Base-by-base conservation (phyloP, 2,797 vertebrate genomes). In the Tympanoctomys barrerae region DNA sequence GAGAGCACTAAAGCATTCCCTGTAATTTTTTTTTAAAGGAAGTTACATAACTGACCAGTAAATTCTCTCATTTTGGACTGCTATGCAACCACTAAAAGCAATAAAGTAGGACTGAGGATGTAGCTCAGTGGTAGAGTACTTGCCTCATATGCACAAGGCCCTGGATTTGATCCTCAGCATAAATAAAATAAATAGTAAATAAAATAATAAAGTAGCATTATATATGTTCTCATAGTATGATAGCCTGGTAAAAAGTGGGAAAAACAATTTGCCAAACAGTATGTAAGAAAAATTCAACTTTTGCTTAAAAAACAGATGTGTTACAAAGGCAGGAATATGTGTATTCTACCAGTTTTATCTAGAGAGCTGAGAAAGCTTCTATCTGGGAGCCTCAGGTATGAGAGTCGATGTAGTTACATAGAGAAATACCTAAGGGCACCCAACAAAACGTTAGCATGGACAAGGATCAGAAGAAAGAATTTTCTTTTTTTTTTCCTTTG, bases 311-410 rank as follows among this genome's bases (percentile, higher is more conserved):
- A 90, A 42, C 28, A 46, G 99, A 99, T 1, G 99, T 99, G 81
- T 99, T 99, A 0, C 99, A 99, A 19, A 99, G 99, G 98, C 99
- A 99, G 2, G 99, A 99, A 95, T 99, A 99, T 0, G 99, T 99
- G 97, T 99, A 99, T 98, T 99, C 99, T 89, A 99, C 99, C 98
- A 99, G 97, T 98, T 99, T 99, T 95, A 99, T 99, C 99, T 99
- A 98, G 2, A 90, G 5, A 54, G 71, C 0, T 88, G 4, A 62
- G 96, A 93, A 2, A 92, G 1, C n/a, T 80, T 36, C 57, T 46
- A 93, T 33, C n/a, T 82, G 88, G 52, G 36, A 3, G 28, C 42
- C 0, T 0, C 42, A 75, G 42, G 42, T 10, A 5, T 46, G 31
- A 73, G 18, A 13, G 19, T 71, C 66, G 80, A 71, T 36, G 1